phyloP scores from a whole-genome alignment of 2,113 vertebrate genomes.

The Anthoscopus minutus region DNA sequence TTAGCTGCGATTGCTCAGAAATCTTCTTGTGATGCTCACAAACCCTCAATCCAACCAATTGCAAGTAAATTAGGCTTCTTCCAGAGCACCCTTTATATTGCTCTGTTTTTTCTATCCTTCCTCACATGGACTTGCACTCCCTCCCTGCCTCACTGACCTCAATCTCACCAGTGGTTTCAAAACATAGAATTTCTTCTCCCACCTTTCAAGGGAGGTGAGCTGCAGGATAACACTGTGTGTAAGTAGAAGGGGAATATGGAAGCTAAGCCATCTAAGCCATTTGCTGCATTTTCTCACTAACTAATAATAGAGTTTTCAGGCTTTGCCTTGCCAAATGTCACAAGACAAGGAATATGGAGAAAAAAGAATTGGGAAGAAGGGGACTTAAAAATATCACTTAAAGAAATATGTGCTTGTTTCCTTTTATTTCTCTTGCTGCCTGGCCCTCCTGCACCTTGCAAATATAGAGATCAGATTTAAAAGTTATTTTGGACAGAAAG shows the following conservation, averaged over 20 bases:
- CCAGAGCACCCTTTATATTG: neutral
- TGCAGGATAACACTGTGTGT: neutral
- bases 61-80: neutral
- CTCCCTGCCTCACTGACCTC: neutral
- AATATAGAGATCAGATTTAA: neutral
- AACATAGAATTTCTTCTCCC: neutral
- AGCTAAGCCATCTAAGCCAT: neutral
- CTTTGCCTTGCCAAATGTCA: constrained; percentile 7
- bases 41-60: neutral
- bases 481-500: neutral
- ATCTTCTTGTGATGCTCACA: neutral
- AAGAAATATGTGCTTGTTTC: neutral
- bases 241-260: neutral
- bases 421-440: neutral
- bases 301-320: constrained; percentile 17
- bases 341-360: neutral
- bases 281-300: neutral
- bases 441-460: neutral
- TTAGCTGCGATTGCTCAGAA: neutral
- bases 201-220: neutral
- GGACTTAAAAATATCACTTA: neutral
- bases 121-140: neutral
- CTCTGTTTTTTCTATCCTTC: neutral
- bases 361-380: neutral
- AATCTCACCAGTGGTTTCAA: neutral